phyloP scores from a whole-genome alignment of 2,113 vertebrate species.

The Clinocottus analis region DNA sequence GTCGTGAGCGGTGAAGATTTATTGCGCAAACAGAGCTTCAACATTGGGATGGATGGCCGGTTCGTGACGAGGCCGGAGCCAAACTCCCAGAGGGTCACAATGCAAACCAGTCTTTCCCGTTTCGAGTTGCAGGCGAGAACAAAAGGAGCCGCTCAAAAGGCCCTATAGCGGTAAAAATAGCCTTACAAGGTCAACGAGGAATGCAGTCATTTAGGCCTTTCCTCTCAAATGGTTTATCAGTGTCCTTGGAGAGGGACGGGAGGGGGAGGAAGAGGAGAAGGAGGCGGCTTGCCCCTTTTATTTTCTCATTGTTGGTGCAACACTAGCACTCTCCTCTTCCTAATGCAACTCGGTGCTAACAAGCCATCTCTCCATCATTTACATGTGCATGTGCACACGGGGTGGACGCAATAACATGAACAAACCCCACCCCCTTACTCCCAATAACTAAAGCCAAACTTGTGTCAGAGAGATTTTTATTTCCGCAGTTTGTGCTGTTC shows the following conservation, averaged over 20 bases:
- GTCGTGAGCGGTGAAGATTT: slow-evolving; percentile 12
- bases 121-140: slow-evolving; percentile 40
- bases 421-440: too few species aligned
- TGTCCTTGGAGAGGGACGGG: slow-evolving; percentile 54
- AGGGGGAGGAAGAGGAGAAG: slow-evolving; percentile 44
- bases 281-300: slow-evolving; percentile 45
- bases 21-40: slow-evolving; percentile 28
- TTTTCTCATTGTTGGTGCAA: slow-evolving; percentile 19
- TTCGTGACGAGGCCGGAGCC: slow-evolving; percentile 14
- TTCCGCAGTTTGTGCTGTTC: neutral
- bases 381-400: neutral
- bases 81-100: slow-evolving; percentile 46
- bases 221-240: slow-evolving; percentile 78
- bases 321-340: neutral
- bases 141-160: slow-evolving; percentile 54
- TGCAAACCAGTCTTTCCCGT: slow-evolving; percentile 62
- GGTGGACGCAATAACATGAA: neutral
- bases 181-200: slow-evolving; percentile 71
- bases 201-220: slow-evolving; percentile 78
- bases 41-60: slow-evolving; percentile 39
- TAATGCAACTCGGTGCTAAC: neutral
- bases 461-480: neutral
- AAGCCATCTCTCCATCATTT: neutral
- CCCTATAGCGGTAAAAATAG: slow-evolving; percentile 71
- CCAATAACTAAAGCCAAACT: neutral